Evolutionary conservation across 53 echinoderm and acorn worm species (phyloP).

Genomic region (Pentamera pediparva): DNA sequence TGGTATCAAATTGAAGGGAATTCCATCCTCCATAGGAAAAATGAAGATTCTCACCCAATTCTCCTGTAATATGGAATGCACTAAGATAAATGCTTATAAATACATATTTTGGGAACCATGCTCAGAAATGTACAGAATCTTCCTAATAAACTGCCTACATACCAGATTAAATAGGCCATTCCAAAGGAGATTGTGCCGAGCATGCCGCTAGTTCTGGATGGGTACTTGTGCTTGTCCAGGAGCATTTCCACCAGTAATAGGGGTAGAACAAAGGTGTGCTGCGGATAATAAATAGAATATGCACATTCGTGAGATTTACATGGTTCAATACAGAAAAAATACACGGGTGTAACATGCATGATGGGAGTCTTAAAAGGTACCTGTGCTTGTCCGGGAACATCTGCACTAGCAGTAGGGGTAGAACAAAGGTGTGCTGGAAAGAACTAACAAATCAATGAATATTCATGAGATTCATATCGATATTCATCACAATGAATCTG

Average conservation of each 20-base stretch:
- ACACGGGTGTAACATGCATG: no score
- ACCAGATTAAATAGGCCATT: conserved; percentile 25
- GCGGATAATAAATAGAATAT: background rate
- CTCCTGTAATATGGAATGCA: background rate
- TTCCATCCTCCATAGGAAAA: background rate
- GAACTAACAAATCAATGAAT: no score
- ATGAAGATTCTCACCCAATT: background rate
- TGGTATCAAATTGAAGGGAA: background rate
- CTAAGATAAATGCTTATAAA: background rate
- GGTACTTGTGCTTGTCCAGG: conserved; percentile 59
- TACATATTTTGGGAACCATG: background rate
- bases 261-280: conserved; percentile 87
- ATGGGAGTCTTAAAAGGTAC: no score
- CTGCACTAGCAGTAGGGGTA: conserved; percentile 82
- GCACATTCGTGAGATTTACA: background rate
- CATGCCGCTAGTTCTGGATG: conserved; percentile 57
- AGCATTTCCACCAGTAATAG: conserved; percentile 81
- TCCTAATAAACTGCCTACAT: background rate
- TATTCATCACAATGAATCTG: no score
- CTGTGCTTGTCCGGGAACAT: conserved; percentile 69
- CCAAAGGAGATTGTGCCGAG: conserved; percentile 47
- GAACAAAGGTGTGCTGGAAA: conserved; percentile 72
- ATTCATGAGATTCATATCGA: background rate
- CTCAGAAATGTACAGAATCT: background rate
- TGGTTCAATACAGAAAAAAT: no score